phyloP scores from a whole-genome alignment of 2,888 invertebrate genomes.

The Gasteruption jaculator region DNA sequence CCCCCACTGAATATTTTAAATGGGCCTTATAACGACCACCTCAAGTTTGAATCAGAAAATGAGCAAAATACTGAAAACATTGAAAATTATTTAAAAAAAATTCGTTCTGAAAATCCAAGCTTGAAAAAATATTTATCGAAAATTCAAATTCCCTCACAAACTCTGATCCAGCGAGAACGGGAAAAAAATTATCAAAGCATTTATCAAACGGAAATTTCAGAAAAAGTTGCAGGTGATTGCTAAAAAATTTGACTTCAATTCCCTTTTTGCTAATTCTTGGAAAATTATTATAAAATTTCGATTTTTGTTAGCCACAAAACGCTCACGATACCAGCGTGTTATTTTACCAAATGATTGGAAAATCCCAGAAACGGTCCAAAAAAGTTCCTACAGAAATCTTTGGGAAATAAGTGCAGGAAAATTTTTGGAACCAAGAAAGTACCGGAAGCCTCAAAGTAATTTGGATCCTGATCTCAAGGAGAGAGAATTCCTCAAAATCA shows the following conservation, averaged over 20 bases:
- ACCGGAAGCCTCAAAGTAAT: conserved; percentile 25
- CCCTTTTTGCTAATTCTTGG: neutral
- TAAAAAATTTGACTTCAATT: neutral
- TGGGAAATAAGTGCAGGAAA: conserved; percentile 18
- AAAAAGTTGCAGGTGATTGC: conserved; percentile 17
- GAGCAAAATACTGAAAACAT: no score
- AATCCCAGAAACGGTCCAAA: conserved; percentile 35
- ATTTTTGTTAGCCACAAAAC: conserved; percentile 6
- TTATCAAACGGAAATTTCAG: conserved; percentile 31
- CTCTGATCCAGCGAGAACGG: conserved; percentile 27
- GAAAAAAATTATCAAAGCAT: conserved; percentile 24
- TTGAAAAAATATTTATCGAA: conserved; percentile 21
- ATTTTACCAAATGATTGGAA: conserved; percentile 30
- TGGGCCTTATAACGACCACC: conserved; percentile 27
- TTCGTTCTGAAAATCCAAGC: conserved; percentile 16
- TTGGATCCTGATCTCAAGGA: conserved; percentile 29
- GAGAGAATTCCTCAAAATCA: conserved; percentile 31
- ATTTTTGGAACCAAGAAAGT: conserved; percentile 14
- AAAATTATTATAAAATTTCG: neutral
- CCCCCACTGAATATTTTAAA: conserved; percentile 28
- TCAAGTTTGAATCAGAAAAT: conserved; percentile 27
- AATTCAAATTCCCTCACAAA: conserved; percentile 27
- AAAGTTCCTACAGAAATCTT: conserved; percentile 31
- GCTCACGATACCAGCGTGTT: conserved; percentile 15
- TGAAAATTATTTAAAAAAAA: conserved; percentile 24